phyloP scores from a whole-genome alignment of 1,140 invertebrate genomes.

The Brachionus manjavacas region DNA sequence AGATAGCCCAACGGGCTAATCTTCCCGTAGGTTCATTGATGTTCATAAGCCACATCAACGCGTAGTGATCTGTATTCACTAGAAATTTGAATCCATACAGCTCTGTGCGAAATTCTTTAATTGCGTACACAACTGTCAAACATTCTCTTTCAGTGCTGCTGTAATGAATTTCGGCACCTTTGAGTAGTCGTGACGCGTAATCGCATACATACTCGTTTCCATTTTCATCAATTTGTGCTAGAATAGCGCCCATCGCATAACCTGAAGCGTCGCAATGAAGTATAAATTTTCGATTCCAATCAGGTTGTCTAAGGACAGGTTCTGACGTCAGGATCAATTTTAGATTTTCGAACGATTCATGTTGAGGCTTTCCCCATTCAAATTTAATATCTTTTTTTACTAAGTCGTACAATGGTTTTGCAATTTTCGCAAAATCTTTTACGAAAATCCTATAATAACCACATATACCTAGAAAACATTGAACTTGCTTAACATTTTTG shows the following conservation, averaged over 20 bases:
- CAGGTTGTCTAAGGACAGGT: constrained; percentile 47
- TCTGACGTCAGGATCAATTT: constrained; percentile 44
- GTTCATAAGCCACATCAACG: constrained; percentile 1
- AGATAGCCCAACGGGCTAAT: too few relatives aligned
- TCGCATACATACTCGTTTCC: not conserved
- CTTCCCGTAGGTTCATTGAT: constrained; percentile 44
- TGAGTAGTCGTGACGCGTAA: constrained; percentile 54
- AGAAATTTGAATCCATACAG: constrained; percentile 17
- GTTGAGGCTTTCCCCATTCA: constrained; percentile 44
- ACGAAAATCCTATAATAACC: constrained; percentile 55
- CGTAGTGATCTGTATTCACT: not conserved
- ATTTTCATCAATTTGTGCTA: constrained; percentile 1
- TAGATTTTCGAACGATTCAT: constrained; percentile 44
- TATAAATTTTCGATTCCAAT: constrained; percentile 44
- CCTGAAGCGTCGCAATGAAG: constrained; percentile 47
- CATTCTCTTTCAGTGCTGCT: constrained; percentile 50
- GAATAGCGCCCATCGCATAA: constrained; percentile 17
- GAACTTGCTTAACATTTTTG: constrained; percentile 50
- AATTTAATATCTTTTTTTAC: constrained; percentile 51
- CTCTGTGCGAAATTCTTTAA: not conserved
- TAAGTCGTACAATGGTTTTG: constrained; percentile 52
- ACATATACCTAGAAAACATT: constrained; percentile 57
- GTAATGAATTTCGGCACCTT: constrained; percentile 53
- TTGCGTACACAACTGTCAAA: not conserved
- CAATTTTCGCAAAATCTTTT: constrained; percentile 50